Evolutionary conservation across 2,113 vertebrate species (phyloP), one percentile per base, ranked within the genome.

Genomic region (Solenodon paradoxus): DNA sequence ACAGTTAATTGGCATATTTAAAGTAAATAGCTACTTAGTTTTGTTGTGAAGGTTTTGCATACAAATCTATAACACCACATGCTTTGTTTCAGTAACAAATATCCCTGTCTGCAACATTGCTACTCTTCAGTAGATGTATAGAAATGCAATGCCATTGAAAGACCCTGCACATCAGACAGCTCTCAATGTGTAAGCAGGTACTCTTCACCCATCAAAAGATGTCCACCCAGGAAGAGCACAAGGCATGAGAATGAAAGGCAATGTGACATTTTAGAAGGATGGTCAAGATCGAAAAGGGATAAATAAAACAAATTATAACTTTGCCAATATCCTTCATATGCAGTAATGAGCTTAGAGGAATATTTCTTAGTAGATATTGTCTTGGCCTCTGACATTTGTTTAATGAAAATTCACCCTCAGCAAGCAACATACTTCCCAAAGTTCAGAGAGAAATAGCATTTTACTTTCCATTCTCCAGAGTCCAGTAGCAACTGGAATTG

Each of bases 1-100:
- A 98, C 88, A 97, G 90, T 98, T 98, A 98, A 98, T 98, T 98
- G 98, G 97, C 98, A 98, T 98, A 98, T 98, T 98, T 98, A 98
- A 98, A 98, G 97, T 98, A 98, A 99, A 98, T 98, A 98, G 97
- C 93, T 98, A 97, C 97, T 98, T 98, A 98, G 96, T 98, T 98
- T 97, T 98, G 96, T 97, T 98, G 80, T 97, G 97, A 98, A 98
- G 97, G 96, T 96, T 98, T 97, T 95, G 94, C 87, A 96, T 97
- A 97, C 91, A 97, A 94, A 90, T 98, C 98, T 97, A 96, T 97
- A 97, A 96, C 87, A 92, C 92, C 92, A 68, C 96, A 95, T 4
- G 35, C 88, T 97, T 97, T 98, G 96, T 97, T 98, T 95, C 96
- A 89, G 80, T 86, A 98, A 86, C 92, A 98, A 98, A 97, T 95